Evolutionary conservation across 2,888 invertebrate species (phyloP).

Genomic region (Plagodis dolabraria): DNA sequence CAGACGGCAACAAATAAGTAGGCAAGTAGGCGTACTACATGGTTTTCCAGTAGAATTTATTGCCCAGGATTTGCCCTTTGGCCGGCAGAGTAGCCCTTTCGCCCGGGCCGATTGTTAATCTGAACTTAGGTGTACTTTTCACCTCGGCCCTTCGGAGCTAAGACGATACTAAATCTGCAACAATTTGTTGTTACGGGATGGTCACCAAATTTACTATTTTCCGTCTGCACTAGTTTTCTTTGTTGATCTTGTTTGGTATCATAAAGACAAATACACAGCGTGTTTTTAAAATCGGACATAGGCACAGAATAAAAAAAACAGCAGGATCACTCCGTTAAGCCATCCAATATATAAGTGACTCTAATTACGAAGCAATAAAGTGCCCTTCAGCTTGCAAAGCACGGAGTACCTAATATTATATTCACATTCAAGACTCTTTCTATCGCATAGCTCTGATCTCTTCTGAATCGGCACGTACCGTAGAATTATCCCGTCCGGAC

Average conservation of each 20-base stretch:
- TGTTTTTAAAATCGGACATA: not conserved
- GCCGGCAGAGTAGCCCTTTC: constrained; percentile 57
- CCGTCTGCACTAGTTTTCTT: constrained; percentile 26
- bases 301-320: not conserved
- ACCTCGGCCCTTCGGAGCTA: constrained; percentile 62
- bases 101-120: constrained; percentile 68
- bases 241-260: constrained; percentile 20
- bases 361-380: too few relatives aligned
- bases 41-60: constrained; percentile 56
- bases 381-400: too few relatives aligned
- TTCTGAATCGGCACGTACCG: too few relatives aligned
- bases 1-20: constrained; percentile 35
- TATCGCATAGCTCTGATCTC: too few relatives aligned
- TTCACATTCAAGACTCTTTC: too few relatives aligned
- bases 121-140: constrained; percentile 78
- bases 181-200: constrained; percentile 50
- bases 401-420: too few relatives aligned
- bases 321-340: too few relatives aligned
- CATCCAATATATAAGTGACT: too few relatives aligned
- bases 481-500: too few relatives aligned
- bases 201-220: constrained; percentile 44
- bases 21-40: constrained; percentile 28
- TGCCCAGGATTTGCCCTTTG: constrained; percentile 54
- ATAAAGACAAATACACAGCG: not conserved
- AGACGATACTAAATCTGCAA: constrained; percentile 60